Evolutionary conservation across 2,888 invertebrate species (phyloP), one percentile per base, ranked within the genome.

Genomic region (Drosophila rubida): DNA sequence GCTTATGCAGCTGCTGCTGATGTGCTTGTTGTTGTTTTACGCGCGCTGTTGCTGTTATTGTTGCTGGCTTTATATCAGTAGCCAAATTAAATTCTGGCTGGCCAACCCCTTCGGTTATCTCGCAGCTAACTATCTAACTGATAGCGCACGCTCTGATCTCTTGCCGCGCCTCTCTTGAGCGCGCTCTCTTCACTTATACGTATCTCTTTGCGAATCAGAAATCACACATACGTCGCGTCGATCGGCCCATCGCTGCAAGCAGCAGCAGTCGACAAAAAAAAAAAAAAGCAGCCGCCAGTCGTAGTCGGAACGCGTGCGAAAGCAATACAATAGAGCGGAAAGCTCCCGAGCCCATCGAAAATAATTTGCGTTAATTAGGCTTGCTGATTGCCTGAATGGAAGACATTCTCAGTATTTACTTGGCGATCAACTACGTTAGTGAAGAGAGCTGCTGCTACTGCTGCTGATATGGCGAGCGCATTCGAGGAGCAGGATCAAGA

Each of bases 191-290:
- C 30, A 45, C 37, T 39, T 42, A n/a, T 35, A 11, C 64, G 4
- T 11, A 8, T 25, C 58, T 60, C 58, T 76, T 64, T 35, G 50
- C n/a, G 44, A 23, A 42, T 42, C 42, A 16, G 11, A 71, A 64
- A 83, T 81, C 61, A 78, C 84, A 69, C 63, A 84, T 84, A 84
- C 84, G 81, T 70, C 71, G 66, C 69, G 76, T 65, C 61, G 81
- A 80, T 81, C 80, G 66, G 41, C 49, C 50, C 39, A n/a, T 23
- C 45, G 64, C 49, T 60, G 41, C 48, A 25, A 16, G 9, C 41
- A 30, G 45, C 45, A 60, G 55, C 50, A 69, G 55, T 54, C 42
- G 19, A n/a, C n/a, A n/a, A 68, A 23, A 37, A 23, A 23, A 6
- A 25, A 25, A 25, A 25, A 25, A 25, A 23, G 19, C 35, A 46